Evolutionary conservation across 1,140 invertebrate species (phyloP).

Genomic region (Sitophilus oryzae): DNA sequence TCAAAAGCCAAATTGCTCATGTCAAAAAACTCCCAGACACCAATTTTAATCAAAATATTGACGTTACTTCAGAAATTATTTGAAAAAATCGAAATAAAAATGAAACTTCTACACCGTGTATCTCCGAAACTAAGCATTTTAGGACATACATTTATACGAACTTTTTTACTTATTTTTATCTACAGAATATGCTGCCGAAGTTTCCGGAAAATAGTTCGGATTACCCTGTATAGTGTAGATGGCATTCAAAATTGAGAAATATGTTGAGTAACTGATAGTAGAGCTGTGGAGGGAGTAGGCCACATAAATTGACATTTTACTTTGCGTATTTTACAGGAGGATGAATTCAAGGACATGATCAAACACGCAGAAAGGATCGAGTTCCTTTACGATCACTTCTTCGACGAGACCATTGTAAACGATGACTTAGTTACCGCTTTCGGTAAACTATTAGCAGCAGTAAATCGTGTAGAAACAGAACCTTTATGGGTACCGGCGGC

Average conservation of each 20-base stretch:
- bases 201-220: too few species aligned
- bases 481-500: conserved; percentile 93
- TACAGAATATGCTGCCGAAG: too few species aligned
- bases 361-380: conserved; percentile 84
- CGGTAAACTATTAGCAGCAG: conserved; percentile 74
- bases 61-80: too few species aligned
- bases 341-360: conserved; percentile 88
- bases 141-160: too few species aligned
- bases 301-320: neutral
- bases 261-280: neutral
- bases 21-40: too few species aligned
- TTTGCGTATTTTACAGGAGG: conserved; percentile 62
- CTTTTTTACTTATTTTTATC: too few species aligned
- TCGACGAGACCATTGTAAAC: conserved; percentile 91
- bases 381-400: conserved; percentile 89
- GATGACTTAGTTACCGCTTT: conserved; percentile 82
- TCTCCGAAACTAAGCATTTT: too few species aligned
- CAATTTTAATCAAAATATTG: too few species aligned
- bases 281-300: neutral
- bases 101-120: too few species aligned
- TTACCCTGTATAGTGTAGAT: too few species aligned
- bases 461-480: conserved; percentile 83
- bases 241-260: neutral
- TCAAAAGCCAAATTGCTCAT: too few species aligned
- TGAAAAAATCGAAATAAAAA: too few species aligned